These are phyloP conservation scores for Aethes cnicana DNA, from an alignment of 2,888 invertebrate species.

Conservation along the genomic window DNA sequence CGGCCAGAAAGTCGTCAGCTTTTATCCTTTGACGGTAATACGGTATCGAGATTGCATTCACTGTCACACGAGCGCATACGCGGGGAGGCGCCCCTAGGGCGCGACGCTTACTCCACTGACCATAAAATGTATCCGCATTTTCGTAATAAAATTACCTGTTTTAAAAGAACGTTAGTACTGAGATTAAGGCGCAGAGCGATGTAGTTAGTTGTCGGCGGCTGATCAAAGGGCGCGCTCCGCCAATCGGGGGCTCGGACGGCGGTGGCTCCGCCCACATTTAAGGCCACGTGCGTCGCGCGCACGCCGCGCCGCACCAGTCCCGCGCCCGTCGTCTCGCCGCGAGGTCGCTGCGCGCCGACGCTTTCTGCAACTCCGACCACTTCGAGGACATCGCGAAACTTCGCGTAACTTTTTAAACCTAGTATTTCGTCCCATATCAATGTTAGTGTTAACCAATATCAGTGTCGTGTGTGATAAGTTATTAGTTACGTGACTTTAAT, in stretches of 20 bases:
- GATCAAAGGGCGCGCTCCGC: slow-evolving; percentile 69
- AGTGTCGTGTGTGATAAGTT: slow-evolving; percentile 25
- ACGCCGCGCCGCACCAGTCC: slow-evolving; percentile 59
- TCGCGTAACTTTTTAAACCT: slow-evolving; percentile 39
- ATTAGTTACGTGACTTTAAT: slow-evolving; percentile 30
- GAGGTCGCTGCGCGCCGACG: slow-evolving; percentile 1
- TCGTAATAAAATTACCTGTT: slow-evolving; percentile 82
- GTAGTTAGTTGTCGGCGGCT: slow-evolving; percentile 78
- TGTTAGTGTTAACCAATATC: not conserved
- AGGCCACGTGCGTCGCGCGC: slow-evolving; percentile 80
- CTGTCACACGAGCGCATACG: slow-evolving; percentile 38
- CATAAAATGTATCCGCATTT: slow-evolving; percentile 75
- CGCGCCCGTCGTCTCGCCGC: slow-evolving; percentile 45
- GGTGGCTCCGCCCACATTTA: slow-evolving; percentile 59
- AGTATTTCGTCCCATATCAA: not conserved
- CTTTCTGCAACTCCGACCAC: slow-evolving; percentile 12
- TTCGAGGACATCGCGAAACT: slow-evolving; percentile 15
- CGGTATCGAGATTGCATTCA: slow-evolving; percentile 66
- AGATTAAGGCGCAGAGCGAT: slow-evolving; percentile 79
- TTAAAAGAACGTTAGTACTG: slow-evolving; percentile 81
- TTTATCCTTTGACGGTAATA: slow-evolving; percentile 66
- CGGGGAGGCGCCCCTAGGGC: slow-evolving; percentile 56
- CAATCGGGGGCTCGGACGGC: slow-evolving; percentile 55
- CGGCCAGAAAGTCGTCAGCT: slow-evolving; percentile 51
- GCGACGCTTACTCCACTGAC: slow-evolving; percentile 65